Evolutionary conservation across 2,888 invertebrate genomes (phyloP).

Genomic region (Morinoia aosen): DNA sequence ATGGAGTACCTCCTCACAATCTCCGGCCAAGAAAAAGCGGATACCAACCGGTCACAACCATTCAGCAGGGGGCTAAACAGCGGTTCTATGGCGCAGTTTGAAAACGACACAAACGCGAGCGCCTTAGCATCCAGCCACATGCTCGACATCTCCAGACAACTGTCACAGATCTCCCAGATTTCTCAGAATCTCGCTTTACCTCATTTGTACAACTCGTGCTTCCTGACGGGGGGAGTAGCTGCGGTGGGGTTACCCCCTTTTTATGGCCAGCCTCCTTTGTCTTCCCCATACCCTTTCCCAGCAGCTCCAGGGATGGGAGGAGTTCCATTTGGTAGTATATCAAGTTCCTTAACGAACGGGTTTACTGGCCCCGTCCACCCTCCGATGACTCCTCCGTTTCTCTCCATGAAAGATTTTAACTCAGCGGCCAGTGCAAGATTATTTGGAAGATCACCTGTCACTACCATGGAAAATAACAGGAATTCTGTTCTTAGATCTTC

Average conservation of each 20-base stretch:
- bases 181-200: constrained; percentile 26
- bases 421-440: not conserved
- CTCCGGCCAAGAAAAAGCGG: constrained; percentile 33
- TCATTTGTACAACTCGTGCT: constrained; percentile 33
- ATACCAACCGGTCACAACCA: not conserved
- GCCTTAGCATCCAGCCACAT: constrained; percentile 19
- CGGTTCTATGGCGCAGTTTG: not conserved
- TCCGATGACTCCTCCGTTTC: not conserved
- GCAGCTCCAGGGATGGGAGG: not conserved
- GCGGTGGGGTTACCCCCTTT: constrained; percentile 27
- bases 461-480: not conserved
- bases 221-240: constrained; percentile 16
- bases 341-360: constrained; percentile 3
- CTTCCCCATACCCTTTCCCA: constrained; percentile 16
- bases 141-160: constrained; percentile 33
- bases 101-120: not conserved
- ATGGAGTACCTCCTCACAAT: constrained; percentile 44
- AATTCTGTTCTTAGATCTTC: not conserved
- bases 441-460: constrained; percentile 8
- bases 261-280: not conserved
- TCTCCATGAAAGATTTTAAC: constrained; percentile 27
- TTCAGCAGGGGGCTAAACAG: not conserved
- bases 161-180: constrained; percentile 33
- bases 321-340: not conserved
- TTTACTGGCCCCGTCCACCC: not conserved